Evolutionary conservation across 2,888 invertebrate genomes (phyloP).

Genomic region (Kuschelorhynchus macadamiae): DNA sequence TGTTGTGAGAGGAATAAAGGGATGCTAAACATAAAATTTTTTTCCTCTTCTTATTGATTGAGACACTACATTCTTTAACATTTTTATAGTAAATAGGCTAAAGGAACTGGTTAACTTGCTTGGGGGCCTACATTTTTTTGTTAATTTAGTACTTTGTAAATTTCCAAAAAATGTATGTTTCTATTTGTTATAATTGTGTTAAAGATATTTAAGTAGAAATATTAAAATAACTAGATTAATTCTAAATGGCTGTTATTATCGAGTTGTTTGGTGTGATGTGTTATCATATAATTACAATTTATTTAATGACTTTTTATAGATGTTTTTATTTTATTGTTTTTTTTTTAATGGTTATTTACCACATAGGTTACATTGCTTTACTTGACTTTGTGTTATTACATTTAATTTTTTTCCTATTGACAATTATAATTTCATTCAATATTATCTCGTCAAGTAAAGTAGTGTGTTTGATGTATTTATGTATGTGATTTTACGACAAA

Average conservation of each 20-base stretch:
- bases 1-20: neutral
- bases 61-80: neutral
- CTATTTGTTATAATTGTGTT: conserved; percentile 9
- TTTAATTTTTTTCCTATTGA: neutral
- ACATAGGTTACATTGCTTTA: conserved; percentile 35
- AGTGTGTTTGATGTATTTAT: conserved; percentile 42
- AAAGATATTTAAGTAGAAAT: no score
- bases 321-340: conserved; percentile 13
- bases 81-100: neutral
- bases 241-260: neutral
- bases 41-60: no score
- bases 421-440: neutral
- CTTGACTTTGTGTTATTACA: conserved; percentile 18
- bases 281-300: conserved; percentile 1
- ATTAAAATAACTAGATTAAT: no score
- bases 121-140: neutral
- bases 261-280: conserved; percentile 11
- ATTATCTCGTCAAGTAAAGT: conserved; percentile 42
- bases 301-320: neutral
- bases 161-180: neutral
- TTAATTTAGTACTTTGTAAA: conserved; percentile 19
- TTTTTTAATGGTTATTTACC: conserved; percentile 26
- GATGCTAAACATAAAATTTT: neutral
- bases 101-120: neutral
- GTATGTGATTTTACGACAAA: conserved; percentile 58